Base-by-base conservation (phyloP, 2,797 vertebrate species). In the Sebastolobus altivelis region DNA sequence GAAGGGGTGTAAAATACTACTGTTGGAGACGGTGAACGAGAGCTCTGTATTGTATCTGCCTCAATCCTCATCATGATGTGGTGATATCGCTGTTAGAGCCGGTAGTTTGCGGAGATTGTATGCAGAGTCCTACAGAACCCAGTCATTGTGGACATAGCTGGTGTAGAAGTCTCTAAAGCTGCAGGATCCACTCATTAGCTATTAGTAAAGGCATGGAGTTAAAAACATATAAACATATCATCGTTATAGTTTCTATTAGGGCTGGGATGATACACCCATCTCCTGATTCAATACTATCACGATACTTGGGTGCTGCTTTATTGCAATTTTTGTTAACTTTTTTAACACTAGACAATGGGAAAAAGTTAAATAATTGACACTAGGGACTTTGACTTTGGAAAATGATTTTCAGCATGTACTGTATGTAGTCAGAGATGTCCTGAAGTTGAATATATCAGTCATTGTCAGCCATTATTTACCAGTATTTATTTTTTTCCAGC, bases 1-100 rank as follows among this genome's bases (percentile, higher is more conserved):
- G 20, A 73, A 81, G 29, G 33, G 52, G 79, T 46, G 75, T 37
- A 65, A 82, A 82, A 67, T 43, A 59, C 22, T 13, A 31, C 29
- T 14, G 35, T 43, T 82, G 20, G 69, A 69, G 61, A 70, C 38
- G 71, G 65, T 43, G 31, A 70, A 49, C 1, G 0, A 52, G 35
- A 65, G 35, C 18, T 78, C 27, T 73, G 60, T 60, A 31, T 70
- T 56, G 33, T 22, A 38, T 73, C 54, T 29, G 38, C 46, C 27
- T 79, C 12, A 16, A 8, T 72, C n/a, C 25, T 56, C 38, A 37
- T 27, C 56, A 4, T 27, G 6, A n/a, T 29, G 20, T 49, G n/a
- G 38, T 16, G 37, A 13, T 10, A 38, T 8, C 2, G 8, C 60
- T 77, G 40, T 7, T 18, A 9, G 60, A 75, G 72, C 29, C 38